Percentiles rank a stretch among this genome's conserved stretches.
These are phyloP conservation scores for Nomada hirtipes DNA, from an alignment of 2,888 invertebrate species.

Conservation along the genomic window DNA sequence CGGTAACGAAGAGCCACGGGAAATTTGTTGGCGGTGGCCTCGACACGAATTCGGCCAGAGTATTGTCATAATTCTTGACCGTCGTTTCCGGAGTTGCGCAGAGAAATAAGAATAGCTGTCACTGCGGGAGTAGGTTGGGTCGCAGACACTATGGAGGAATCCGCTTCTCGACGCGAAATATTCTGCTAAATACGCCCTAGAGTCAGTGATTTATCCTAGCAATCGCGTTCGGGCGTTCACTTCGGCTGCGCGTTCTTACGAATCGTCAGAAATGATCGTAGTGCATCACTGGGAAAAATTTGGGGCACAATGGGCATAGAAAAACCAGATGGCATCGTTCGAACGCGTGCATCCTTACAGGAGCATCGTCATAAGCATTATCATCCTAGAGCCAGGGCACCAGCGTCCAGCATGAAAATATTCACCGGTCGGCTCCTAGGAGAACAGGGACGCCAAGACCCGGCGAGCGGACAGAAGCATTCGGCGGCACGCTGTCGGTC, in stretches of 20 bases:
- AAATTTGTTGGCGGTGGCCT: no score
- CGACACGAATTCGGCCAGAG: neutral
- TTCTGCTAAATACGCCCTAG: no score
- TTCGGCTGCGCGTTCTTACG: neutral
- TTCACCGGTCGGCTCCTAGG: neutral
- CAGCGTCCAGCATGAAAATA: neutral
- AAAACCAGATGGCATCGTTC: neutral
- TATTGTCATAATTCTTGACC: neutral
- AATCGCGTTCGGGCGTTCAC: neutral
- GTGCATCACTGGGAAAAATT: neutral
- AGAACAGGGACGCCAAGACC: neutral
- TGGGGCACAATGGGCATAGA: neutral
- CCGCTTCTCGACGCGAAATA: no score
- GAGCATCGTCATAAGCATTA: slow-evolving; percentile 6
- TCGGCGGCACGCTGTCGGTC: slow-evolving; percentile 48
- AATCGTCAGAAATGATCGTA: neutral
- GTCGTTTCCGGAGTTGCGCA: neutral
- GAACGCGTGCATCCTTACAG: neutral
- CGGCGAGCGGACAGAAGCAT: slow-evolving; percentile 29
- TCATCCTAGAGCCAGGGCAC: neutral
- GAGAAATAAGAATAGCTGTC: neutral
- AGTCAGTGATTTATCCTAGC: no score
- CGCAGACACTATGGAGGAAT: neutral
- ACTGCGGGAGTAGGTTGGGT: neutral
- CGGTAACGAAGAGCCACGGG: no score